Percentiles rank a stretch among this genome's conserved stretches.
Evolutionary conservation across 2,113 vertebrate species (phyloP).

Genomic region (Brachirus orientalis): DNA sequence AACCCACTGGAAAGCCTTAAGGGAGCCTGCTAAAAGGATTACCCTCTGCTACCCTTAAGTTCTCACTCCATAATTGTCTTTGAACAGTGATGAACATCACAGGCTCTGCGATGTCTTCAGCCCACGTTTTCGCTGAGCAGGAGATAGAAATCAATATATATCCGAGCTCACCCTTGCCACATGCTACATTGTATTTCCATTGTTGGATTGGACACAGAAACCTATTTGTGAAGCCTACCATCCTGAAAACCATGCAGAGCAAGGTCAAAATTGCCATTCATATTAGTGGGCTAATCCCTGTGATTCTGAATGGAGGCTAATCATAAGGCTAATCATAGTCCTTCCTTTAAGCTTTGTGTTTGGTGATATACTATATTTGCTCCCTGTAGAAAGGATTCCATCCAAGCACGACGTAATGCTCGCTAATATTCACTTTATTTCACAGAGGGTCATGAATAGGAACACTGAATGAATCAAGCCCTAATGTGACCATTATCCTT

Average conservation of each 20-base stretch:
- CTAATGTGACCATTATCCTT: conserved; percentile 72
- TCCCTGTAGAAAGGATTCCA: conserved; percentile 53
- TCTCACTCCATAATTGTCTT: conserved; percentile 80
- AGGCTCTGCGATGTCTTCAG: conserved; percentile 59
- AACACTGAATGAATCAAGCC: conserved; percentile 62
- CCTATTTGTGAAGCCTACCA: conserved; percentile 44
- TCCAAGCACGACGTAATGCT: conserved; percentile 55
- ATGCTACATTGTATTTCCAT: conserved; percentile 46
- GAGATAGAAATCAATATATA: conserved; percentile 65
- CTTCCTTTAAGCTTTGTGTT: conserved; percentile 68
- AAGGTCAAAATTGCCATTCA: conserved; percentile 71
- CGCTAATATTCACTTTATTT: conserved; percentile 66
- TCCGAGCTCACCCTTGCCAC: conserved; percentile 19
- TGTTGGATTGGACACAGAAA: conserved; percentile 37
- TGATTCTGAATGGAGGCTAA: conserved; percentile 61
- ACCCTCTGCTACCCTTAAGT: conserved; percentile 72
- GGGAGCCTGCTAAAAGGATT: conserved; percentile 81
- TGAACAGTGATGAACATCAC: conserved; percentile 76
- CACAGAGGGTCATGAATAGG: conserved; percentile 54
- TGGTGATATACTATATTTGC: conserved; percentile 67
- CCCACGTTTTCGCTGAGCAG: conserved; percentile 44
- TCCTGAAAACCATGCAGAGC: conserved; percentile 52
- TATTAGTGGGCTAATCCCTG: conserved; percentile 42
- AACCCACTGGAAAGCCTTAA: conserved; percentile 55
- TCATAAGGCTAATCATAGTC: conserved; percentile 59